Evolutionary conservation across 2,113 vertebrate species (phyloP).

Genomic region (Peromyscus californicus): DNA sequence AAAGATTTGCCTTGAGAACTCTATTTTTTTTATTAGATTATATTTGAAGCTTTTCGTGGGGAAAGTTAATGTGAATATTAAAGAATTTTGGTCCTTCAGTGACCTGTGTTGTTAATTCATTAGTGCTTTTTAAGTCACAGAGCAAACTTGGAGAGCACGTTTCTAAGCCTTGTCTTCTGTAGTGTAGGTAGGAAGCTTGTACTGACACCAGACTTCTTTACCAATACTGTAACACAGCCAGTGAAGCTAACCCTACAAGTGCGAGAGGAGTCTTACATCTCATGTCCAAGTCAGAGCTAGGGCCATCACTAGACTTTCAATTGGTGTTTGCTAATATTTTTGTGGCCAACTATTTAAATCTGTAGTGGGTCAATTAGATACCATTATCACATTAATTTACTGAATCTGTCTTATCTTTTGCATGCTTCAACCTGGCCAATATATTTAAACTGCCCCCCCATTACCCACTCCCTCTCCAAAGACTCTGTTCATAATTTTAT

Average conservation of each 20-base stretch:
- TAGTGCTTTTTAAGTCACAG: slow-evolving; percentile 57
- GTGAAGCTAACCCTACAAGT: slow-evolving; percentile 3
- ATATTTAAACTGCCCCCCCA: slow-evolving; percentile 78
- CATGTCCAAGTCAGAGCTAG: slow-evolving; percentile 13
- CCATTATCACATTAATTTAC: slow-evolving; percentile 75
- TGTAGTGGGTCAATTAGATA: slow-evolving; percentile 20
- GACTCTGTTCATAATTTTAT: slow-evolving; percentile 76
- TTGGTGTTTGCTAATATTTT: slow-evolving; percentile 63
- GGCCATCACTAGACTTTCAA: slow-evolving; percentile 57
- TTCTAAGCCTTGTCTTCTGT: slow-evolving; percentile 65
- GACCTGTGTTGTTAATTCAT: slow-evolving; percentile 72
- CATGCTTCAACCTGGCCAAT: slow-evolving; percentile 84
- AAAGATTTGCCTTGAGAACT: slow-evolving; percentile 80
- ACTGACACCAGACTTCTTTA: slow-evolving; percentile 12
- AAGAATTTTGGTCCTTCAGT: slow-evolving; percentile 67
- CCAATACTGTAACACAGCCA: background rate
- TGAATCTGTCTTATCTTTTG: slow-evolving; percentile 79
- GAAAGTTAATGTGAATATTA: slow-evolving; percentile 77
- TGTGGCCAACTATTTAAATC: slow-evolving; percentile 29
- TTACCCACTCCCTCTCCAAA: slow-evolving; percentile 52
- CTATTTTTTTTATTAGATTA: slow-evolving; percentile 86
- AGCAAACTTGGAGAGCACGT: slow-evolving; percentile 67
- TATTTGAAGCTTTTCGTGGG: slow-evolving; percentile 80
- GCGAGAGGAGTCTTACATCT: background rate
- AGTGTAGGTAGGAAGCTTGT: slow-evolving; percentile 38